These are phyloP conservation scores for Strongylocentrotus purpuratus DNA, from an alignment of 35 echinoderm and acorn worm genomes.

Conservation along the genomic window DNA sequence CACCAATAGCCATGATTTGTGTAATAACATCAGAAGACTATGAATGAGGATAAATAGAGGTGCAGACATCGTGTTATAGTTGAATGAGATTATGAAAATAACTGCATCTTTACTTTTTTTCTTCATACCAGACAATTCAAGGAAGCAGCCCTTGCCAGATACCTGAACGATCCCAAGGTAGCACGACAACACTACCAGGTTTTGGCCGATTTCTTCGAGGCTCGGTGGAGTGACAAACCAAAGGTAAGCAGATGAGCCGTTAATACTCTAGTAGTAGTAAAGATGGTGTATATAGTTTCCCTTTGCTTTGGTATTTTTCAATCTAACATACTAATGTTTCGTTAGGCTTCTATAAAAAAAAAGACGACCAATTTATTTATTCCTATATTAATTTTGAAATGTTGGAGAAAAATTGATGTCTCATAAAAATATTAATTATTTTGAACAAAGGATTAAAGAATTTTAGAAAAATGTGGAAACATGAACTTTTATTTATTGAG, in stretches of 20 bases:
- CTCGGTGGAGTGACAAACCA: slow-evolving; percentile 76
- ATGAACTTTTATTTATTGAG: background rate
- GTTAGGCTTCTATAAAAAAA: no score
- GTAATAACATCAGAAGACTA: background rate
- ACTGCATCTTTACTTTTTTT: background rate
- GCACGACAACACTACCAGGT: slow-evolving; percentile 67
- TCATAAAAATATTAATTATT: background rate
- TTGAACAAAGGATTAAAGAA: background rate
- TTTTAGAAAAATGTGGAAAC: background rate
- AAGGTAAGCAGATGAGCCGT: slow-evolving; percentile 12
- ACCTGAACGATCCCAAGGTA: slow-evolving; percentile 64
- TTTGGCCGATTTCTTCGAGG: slow-evolving; percentile 90
- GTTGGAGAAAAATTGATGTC: no score
- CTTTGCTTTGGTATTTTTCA: background rate
- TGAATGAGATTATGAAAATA: background rate
- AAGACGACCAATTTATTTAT: no score
- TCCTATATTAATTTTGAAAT: no score
- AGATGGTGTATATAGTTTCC: background rate
- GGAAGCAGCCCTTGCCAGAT: slow-evolving; percentile 82
- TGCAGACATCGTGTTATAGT: background rate
- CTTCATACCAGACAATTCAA: slow-evolving; percentile 82
- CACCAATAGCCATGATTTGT: no score
- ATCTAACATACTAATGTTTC: no score
- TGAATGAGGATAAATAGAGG: background rate
- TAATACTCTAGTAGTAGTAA: background rate